Evolutionary conservation across 2,113 vertebrate genomes (phyloP).

Genomic region (Microcebus griseorufus): DNA sequence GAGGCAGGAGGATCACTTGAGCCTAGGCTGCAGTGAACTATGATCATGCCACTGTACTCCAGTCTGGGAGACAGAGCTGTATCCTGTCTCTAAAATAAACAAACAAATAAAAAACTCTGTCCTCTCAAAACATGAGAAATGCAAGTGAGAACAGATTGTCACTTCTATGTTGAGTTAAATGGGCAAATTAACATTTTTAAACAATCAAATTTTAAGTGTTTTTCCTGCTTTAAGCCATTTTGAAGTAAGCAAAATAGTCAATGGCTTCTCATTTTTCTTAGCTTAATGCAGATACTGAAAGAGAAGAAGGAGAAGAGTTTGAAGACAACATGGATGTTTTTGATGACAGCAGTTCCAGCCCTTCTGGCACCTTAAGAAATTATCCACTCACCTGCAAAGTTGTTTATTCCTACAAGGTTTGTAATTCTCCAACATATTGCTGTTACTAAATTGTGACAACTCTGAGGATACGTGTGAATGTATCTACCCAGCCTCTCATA

Average conservation of each 20-base stretch:
- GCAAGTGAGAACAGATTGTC: not conserved
- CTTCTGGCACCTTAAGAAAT: conserved; percentile 97
- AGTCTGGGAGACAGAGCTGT: not conserved
- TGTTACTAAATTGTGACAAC: not conserved
- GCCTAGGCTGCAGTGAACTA: not conserved
- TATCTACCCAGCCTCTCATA: not conserved
- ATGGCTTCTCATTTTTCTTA: conserved; percentile 80
- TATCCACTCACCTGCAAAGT: conserved; percentile 99
- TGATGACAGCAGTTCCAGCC: conserved; percentile 98
- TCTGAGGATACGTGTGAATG: not conserved
- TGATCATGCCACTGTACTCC: no score
- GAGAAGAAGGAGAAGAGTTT: conserved; percentile 95
- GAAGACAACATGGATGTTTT: conserved; percentile 98
- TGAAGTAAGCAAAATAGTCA: conserved; percentile 59
- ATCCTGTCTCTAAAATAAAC: not conserved
- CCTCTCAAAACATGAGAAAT: conserved; percentile 53
- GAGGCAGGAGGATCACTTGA: not conserved
- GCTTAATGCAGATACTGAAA: conserved; percentile 93
- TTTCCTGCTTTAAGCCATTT: conserved; percentile 47
- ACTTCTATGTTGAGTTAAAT: not conserved
- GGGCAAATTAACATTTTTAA: conserved; percentile 57
- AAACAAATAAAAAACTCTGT: not conserved
- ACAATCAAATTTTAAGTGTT: conserved; percentile 2
- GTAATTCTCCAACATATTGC: conserved; percentile 43
- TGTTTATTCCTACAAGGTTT: conserved; percentile 97